Conservation (phyloP, 2,113 vertebrate genomes). For the Rhinogobius similis region DNA sequence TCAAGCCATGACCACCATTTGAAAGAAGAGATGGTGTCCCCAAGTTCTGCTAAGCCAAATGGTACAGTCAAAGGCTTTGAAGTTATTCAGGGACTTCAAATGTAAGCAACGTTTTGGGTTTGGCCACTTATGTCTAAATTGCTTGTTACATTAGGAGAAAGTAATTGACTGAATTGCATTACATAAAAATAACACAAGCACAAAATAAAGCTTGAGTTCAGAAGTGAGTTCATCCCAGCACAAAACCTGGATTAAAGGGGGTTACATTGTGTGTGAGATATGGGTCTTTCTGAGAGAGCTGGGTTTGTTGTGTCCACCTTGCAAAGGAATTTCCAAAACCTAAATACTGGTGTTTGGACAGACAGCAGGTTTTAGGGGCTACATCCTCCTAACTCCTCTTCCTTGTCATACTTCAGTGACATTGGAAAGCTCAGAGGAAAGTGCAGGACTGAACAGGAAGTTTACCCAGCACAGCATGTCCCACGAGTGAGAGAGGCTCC, state of each 20-base stretch:
- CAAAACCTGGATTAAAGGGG: neutral
- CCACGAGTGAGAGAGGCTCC: slow-evolving; percentile 40
- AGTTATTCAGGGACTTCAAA: too few relatives aligned
- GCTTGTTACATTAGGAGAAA: neutral
- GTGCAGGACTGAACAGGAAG: slow-evolving; percentile 52
- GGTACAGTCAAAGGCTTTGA: too few relatives aligned
- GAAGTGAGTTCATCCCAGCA: too few relatives aligned
- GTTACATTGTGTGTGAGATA: neutral
- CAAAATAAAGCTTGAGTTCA: neutral
- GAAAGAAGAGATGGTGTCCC: neutral
- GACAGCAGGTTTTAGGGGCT: slow-evolving; percentile 47
- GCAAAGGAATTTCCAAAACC: neutral
- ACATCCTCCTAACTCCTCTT: slow-evolving; percentile 52
- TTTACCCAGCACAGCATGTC: slow-evolving; percentile 44
- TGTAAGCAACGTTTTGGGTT: too few relatives aligned
- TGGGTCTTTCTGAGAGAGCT: neutral
- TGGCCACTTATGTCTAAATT: too few relatives aligned
- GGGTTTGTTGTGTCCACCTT: neutral
- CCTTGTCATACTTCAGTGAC: slow-evolving; percentile 50
- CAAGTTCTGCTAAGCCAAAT: neutral
- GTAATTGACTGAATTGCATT: neutral
- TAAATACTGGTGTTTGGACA: slow-evolving; percentile 18
- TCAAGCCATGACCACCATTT: neutral
- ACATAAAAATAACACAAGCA: too few relatives aligned
- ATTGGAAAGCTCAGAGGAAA: slow-evolving; percentile 34